Percentiles rank a stretch among this genome's conserved stretches.
Evolutionary conservation across 2,797 vertebrate species (phyloP).

Genomic region (Discoglossus pictus): DNA sequence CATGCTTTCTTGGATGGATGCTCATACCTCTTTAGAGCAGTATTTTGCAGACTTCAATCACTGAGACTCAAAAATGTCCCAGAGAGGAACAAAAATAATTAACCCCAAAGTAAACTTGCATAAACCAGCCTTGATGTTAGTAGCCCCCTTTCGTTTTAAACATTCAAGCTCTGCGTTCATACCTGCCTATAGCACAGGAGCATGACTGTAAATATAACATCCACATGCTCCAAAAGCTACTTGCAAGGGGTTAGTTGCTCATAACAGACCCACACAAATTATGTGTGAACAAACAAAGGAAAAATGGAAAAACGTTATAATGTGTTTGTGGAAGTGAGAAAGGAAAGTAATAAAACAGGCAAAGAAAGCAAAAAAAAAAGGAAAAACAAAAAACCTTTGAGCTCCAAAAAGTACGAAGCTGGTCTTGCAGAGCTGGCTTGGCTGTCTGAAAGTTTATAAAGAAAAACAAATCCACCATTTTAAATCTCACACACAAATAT

Average conservation of each 20-base stretch:
- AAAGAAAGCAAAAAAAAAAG: constrained; percentile 67
- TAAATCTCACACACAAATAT: constrained; percentile 55
- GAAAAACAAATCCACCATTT: constrained; percentile 68
- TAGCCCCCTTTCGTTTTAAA: constrained; percentile 53
- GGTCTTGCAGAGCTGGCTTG: constrained; percentile 77
- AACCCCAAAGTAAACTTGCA: constrained; percentile 64
- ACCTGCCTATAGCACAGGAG: constrained; percentile 20
- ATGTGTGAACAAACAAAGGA: not conserved
- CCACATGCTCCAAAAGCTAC: constrained; percentile 65
- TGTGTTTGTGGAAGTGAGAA: not conserved
- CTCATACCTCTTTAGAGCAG: too few species aligned
- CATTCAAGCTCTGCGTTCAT: constrained; percentile 52
- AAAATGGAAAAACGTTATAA: not conserved
- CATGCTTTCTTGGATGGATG: too few species aligned
- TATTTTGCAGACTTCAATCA: constrained; percentile 14
- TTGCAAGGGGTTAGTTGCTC: constrained; percentile 69
- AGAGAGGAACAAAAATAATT: constrained; percentile 54
- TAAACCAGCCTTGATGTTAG: constrained; percentile 68
- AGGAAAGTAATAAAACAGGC: constrained; percentile 58
- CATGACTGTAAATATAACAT: constrained; percentile 50
- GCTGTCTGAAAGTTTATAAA: constrained; percentile 78
- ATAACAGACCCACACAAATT: constrained; percentile 64
- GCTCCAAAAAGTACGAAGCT: constrained; percentile 78
- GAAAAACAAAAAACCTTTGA: constrained; percentile 77
- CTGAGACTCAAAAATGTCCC: not conserved